phyloP scores from a whole-genome alignment of 1,140 invertebrate species.

The Temnothorax curvispinosus region DNA sequence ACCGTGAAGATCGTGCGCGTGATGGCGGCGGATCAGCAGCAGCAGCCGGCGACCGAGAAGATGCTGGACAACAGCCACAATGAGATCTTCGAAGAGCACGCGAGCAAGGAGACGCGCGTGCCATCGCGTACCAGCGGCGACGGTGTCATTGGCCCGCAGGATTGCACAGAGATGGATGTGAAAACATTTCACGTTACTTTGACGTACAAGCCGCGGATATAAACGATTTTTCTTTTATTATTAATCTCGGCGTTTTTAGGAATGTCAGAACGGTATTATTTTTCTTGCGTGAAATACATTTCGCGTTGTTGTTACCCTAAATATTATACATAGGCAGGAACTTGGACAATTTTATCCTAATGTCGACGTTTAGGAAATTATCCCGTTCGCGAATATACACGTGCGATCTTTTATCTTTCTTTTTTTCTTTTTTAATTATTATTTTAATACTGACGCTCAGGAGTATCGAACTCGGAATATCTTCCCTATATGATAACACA shows the following conservation, averaged over 20 bases:
- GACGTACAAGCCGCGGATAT: constrained; percentile 89
- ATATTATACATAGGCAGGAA: neutral
- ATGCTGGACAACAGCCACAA: constrained; percentile 77
- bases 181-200: constrained; percentile 89
- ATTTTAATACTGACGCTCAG: constrained; percentile 1
- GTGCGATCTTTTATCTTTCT: neutral
- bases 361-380: neutral
- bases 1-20: constrained; percentile 83
- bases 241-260: neutral
- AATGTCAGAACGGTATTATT: constrained; percentile 16
- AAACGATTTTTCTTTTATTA: constrained; percentile 61
- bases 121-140: constrained; percentile 68
- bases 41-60: constrained; percentile 73
- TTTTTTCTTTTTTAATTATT: neutral
- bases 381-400: neutral
- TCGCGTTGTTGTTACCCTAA: neutral
- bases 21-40: constrained; percentile 79
- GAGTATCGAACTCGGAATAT: constrained; percentile 13
- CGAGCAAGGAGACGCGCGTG: constrained; percentile 61
- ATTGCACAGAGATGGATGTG: constrained; percentile 87
- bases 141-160: constrained; percentile 80
- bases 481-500: neutral
- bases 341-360: neutral
- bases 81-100: constrained; percentile 76
- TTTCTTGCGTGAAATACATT: constrained; percentile 2